phyloP scores from a whole-genome alignment of 1,140 invertebrate genomes.

The Habropoda laboriosa region DNA sequence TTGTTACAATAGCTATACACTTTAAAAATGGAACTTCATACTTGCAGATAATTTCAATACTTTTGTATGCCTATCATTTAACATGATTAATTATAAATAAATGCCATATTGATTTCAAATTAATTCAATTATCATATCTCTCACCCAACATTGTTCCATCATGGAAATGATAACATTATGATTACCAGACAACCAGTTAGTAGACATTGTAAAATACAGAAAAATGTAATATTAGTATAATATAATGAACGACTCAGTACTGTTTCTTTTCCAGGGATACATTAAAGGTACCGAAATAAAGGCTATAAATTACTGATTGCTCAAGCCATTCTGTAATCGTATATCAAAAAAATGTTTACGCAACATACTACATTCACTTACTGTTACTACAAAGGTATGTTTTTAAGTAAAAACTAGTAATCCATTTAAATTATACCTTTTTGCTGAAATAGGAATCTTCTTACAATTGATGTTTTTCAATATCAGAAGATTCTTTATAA shows the following conservation, averaged over 20 bases:
- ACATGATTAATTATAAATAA: conserved; percentile 36
- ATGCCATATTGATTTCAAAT: conserved; percentile 7
- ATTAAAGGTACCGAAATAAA: conserved; percentile 42
- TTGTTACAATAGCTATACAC: conserved; percentile 23
- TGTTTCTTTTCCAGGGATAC: conserved; percentile 31
- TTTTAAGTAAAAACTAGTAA: conserved; percentile 38
- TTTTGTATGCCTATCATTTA: conserved; percentile 20
- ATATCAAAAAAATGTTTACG: conserved; percentile 35
- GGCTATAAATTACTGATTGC: conserved; percentile 50
- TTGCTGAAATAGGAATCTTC: conserved; percentile 35
- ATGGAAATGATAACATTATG: conserved; percentile 42
- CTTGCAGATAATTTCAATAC: conserved; percentile 3
- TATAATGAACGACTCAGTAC: conserved; percentile 27
- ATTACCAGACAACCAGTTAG: conserved; percentile 61
- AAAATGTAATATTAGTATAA: conserved; percentile 35
- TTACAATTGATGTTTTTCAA: conserved; percentile 40
- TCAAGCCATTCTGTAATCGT: conserved; percentile 48
- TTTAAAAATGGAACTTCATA: conserved; percentile 39
- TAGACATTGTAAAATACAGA: conserved; percentile 50
- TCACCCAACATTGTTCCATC: conserved; percentile 3
- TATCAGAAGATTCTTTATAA: conserved; percentile 46
- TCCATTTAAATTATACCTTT: conserved; percentile 44
- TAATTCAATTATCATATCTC: conserved; percentile 2
- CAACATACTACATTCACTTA: conserved; percentile 49
- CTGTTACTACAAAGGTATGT: conserved; percentile 44